A percentile compares a stretch with the other conserved stretches of the same genome.
Conservation (phyloP, 2,797 vertebrate species). For the Sciurus vulgaris region DNA sequence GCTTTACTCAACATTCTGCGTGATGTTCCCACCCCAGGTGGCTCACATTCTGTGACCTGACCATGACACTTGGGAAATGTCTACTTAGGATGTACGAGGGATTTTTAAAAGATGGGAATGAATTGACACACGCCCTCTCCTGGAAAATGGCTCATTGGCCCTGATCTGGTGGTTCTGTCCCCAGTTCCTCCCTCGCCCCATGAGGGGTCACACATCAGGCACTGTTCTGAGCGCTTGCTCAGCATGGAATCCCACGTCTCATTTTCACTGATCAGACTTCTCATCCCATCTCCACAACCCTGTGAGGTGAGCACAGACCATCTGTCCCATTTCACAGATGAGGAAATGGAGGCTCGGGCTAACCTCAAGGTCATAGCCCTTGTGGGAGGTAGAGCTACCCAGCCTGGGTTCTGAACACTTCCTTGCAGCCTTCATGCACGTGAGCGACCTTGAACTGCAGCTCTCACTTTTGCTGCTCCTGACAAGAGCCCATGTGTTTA, state of each 20-base stretch:
- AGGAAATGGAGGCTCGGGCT: background rate
- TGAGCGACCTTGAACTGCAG: too few species aligned
- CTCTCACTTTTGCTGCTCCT: background rate
- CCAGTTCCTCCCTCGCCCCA: too few species aligned
- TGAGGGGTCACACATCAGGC: fast-evolving
- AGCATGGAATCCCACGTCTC: background rate
- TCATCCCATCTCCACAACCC: background rate
- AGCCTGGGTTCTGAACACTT: background rate
- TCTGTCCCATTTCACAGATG: background rate
- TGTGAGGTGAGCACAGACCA: background rate
- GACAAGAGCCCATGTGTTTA: too few species aligned
- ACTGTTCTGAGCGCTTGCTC: background rate
- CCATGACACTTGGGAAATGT: background rate
- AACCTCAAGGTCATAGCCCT: background rate
- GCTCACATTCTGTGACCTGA: background rate
- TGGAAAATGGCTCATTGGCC: too few species aligned
- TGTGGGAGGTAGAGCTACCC: background rate
- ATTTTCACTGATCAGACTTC: background rate
- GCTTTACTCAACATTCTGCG: background rate
- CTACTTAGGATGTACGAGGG: background rate
- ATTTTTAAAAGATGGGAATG: background rate
- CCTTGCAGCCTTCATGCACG: background rate
- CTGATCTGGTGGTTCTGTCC: background rate
- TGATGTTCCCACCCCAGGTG: background rate
- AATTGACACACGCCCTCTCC: background rate